Evolutionary conservation across 1,140 invertebrate genomes (phyloP).

Genomic region (Platorchestia sp.): DNA sequence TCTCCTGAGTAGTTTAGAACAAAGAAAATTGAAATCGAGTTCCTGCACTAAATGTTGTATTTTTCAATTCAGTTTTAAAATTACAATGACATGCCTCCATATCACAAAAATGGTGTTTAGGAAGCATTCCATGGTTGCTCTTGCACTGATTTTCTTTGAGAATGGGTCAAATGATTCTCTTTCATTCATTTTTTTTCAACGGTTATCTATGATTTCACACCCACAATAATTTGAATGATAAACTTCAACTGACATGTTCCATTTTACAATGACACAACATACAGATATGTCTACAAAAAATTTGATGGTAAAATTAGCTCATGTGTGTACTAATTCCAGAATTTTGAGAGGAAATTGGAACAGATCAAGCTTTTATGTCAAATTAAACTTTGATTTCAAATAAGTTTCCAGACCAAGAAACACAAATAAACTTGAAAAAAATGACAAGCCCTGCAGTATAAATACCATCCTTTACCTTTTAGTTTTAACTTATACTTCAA

Average conservation of each 20-base stretch:
- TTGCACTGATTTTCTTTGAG: not conserved
- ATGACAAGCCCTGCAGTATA: no score
- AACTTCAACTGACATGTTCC: not conserved
- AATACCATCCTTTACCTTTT: not conserved
- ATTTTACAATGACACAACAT: not conserved
- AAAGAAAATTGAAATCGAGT: not conserved
- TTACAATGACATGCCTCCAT: constrained; percentile 49
- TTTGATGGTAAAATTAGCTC: not conserved
- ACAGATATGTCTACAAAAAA: not conserved
- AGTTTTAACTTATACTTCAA: not conserved
- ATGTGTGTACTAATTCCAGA: not conserved
- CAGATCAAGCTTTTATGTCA: not conserved
- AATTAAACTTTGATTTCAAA: no score
- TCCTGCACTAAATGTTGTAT: constrained; percentile 24
- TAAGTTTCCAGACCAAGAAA: not conserved
- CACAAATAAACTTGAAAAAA: not conserved
- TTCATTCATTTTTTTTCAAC: not conserved
- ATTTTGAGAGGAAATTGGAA: not conserved
- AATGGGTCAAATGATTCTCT: not conserved
- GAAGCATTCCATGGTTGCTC: not conserved
- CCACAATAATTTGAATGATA: not conserved
- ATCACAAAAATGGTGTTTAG: not conserved
- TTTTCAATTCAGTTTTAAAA: constrained; percentile 22
- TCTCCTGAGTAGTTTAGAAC: constrained; percentile 74
- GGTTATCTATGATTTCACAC: not conserved